phyloP scores from a whole-genome alignment of 37 sponge, comb jelly and placozoan genomes.

The Aplysina aerophoba region DNA sequence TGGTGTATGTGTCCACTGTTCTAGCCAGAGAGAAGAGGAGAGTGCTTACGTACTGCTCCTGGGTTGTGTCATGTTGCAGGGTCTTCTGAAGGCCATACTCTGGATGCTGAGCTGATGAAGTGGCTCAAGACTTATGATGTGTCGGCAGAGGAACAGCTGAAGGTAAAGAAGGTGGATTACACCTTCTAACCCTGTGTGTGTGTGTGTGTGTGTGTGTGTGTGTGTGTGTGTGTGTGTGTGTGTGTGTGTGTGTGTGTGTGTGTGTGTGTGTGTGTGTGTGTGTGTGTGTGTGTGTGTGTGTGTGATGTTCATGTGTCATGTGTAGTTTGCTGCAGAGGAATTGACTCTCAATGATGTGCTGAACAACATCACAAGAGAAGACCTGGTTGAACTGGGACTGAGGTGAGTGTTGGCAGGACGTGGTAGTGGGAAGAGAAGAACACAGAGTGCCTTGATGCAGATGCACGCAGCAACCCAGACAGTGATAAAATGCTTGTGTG shows the following conservation, averaged over 20 bases:
- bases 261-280: conserved; percentile 42
- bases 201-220: conserved; percentile 38
- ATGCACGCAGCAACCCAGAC: no score
- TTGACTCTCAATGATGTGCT: conserved; percentile 58
- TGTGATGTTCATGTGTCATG: background rate
- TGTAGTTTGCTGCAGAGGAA: conserved; percentile 64
- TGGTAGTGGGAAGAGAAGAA: no score
- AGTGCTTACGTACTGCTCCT: conserved; percentile 10
- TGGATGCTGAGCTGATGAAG: conserved; percentile 3
- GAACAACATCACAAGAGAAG: conserved; percentile 52
- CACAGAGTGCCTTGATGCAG: no score
- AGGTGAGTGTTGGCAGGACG: conserved; percentile 33
- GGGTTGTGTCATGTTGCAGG: no score
- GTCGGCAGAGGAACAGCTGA: background rate
- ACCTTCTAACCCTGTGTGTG: no score
- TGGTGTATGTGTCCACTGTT: no score
- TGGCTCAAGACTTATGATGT: conserved; percentile 8
- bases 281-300: conserved; percentile 13
- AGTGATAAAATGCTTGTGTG: no score
- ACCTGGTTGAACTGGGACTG: conserved; percentile 47
- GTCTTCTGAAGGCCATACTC: conserved; percentile 39
- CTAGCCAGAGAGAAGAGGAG: no score
- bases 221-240: conserved; percentile 48
- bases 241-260: conserved; percentile 45
- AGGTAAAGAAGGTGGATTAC: background rate